Evolutionary conservation across 1,140 invertebrate species (phyloP).

Genomic region (Ganaspis sp.): DNA sequence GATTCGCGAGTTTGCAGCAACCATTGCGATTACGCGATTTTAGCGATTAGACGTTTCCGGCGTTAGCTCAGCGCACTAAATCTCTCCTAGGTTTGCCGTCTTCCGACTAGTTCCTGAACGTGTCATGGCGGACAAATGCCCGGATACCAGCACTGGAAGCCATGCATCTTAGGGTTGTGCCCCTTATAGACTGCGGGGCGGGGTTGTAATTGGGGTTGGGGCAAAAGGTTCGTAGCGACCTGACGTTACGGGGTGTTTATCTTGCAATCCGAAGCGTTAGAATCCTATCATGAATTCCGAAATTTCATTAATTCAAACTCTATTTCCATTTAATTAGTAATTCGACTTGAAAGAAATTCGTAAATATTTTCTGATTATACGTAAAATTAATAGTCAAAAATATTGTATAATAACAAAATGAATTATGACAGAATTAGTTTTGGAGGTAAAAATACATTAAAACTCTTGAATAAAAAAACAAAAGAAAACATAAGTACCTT

Average conservation of each 20-base stretch:
- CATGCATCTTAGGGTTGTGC: conserved; percentile 68
- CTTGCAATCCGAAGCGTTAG: background rate
- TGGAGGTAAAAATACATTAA: too few relatives aligned
- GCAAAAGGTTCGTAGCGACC: background rate
- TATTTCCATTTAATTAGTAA: too few relatives aligned
- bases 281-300: too few relatives aligned
- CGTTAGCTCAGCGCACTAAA: conserved; percentile 60
- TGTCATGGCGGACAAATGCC: conserved; percentile 74
- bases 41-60: conserved; percentile 52
- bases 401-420: too few relatives aligned
- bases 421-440: too few relatives aligned
- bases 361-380: too few relatives aligned
- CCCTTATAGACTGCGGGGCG: background rate
- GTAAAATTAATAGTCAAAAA: too few relatives aligned
- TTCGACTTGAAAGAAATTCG: too few relatives aligned
- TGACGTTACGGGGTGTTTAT: background rate
- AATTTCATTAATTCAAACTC: too few relatives aligned
- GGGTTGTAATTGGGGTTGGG: background rate
- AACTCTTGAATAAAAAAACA: too few relatives aligned
- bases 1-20: background rate
- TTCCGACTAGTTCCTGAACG: conserved; percentile 65
- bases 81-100: conserved; percentile 51
- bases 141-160: conserved; percentile 75
- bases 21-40: conserved; percentile 55
- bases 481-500: too few relatives aligned